phyloP scores from a whole-genome alignment of 2,113 vertebrate species.

The Taurulus bubalis region DNA sequence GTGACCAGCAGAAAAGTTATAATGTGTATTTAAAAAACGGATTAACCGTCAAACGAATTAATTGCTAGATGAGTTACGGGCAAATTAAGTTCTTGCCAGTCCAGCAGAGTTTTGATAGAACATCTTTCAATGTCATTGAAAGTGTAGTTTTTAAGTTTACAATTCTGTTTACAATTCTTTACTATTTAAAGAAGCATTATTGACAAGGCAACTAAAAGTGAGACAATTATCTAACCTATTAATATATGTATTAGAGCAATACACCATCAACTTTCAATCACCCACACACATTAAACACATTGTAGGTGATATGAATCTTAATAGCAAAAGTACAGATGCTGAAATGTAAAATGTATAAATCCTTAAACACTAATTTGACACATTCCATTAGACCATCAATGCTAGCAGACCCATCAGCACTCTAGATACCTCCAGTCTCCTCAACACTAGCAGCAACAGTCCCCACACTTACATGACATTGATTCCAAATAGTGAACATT shows the following conservation, averaged over 20 bases:
- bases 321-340: neutral
- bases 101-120: neutral
- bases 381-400: too few species aligned
- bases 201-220: neutral
- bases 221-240: neutral
- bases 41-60: slow-evolving; percentile 25
- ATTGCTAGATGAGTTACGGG: neutral
- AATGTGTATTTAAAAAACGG: slow-evolving; percentile 5
- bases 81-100: neutral
- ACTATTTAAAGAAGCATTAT: neutral
- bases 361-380: too few species aligned
- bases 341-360: neutral
- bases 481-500: neutral
- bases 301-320: neutral
- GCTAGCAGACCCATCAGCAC: too few species aligned
- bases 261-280: neutral
- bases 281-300: neutral
- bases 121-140: neutral
- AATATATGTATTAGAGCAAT: neutral
- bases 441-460: neutral
- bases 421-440: neutral
- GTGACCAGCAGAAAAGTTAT: neutral
- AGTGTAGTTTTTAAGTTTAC: too few species aligned
- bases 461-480: neutral
- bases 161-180: too few species aligned